Base-by-base conservation (phyloP, 2,113 vertebrate species). In the Miniopterus natalensis region DNA sequence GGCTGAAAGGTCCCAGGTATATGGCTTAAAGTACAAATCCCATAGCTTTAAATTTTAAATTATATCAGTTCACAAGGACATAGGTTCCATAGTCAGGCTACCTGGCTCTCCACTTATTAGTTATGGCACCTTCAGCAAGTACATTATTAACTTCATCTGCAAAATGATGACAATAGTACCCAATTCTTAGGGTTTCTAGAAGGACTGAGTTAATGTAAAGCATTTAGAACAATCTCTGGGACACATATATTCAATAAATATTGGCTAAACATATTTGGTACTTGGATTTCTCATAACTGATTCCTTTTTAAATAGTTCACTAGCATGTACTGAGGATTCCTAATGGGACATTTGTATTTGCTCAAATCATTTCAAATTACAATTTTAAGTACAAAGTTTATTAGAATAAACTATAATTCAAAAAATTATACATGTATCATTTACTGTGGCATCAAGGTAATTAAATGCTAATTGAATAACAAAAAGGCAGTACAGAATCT, bases 341-440 rank as follows among this genome's bases (percentile, higher is more conserved):
- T 75, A 42, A 55, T 65, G 23, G 25, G 63, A 79, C 40, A 80
- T 65, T 84, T 79, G 40, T 42, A 84, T 55, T 29, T 65, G 42
- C 59, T 77, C 84, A 80, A 75, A 65, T 77, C 53, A 75, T 75
- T 92, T 94, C 66, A 63, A 94, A 61, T 65, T 77, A 71, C 27
- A 83, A 63, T 84, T 86, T 92, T 59, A 97, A 90, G 31, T 81
- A 94, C 14, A 89, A 89, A 86, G 53, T 65, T 65, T 78, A 77
- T 49, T 42, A 71, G 31, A 81, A 81, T 65, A 59, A 77, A 80
- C 47, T 13, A 57, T 42, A 27, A 83, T 36, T 75, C 23, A 79
- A 88, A 53, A 71, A 59, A 63, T 45, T 57, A 80, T 49, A 90
- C 13, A 70, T 36, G 13, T 65, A 75, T 63, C 59, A 89, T 81